A percentile compares a stretch with the other conserved stretches of the same genome.
Evolutionary conservation across 2,888 invertebrate species (phyloP).

Genomic region (Eilema caniola): DNA sequence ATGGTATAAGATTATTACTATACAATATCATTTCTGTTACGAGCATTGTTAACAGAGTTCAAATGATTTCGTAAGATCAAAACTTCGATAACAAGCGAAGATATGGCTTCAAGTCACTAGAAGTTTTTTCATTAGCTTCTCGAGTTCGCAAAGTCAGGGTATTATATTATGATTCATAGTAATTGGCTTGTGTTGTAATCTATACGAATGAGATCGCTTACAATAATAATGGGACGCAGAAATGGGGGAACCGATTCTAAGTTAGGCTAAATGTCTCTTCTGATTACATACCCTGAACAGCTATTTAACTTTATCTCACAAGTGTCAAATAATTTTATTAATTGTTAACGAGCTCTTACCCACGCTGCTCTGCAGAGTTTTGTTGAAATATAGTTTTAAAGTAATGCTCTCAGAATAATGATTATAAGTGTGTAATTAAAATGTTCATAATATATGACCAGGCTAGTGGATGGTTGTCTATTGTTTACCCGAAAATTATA

Average conservation of each 20-base stretch:
- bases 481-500: no score
- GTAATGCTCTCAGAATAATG: no score
- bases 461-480: no score
- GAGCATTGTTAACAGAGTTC: slow-evolving; percentile 31
- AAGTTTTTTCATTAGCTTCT: slow-evolving; percentile 56
- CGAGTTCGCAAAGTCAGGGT: slow-evolving; percentile 41
- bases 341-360: neutral
- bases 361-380: neutral
- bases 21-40: slow-evolving; percentile 25
- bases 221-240: slow-evolving; percentile 25
- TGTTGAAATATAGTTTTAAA: neutral
- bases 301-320: neutral
- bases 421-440: no score
- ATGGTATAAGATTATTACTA: neutral
- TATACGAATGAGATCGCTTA: slow-evolving; percentile 36
- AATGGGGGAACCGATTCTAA: neutral
- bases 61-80: slow-evolving; percentile 48
- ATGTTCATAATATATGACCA: no score
- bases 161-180: slow-evolving; percentile 54
- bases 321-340: neutral
- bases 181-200: slow-evolving; percentile 51
- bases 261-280: neutral
- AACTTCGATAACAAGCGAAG: slow-evolving; percentile 42
- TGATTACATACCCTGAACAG: neutral
- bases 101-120: slow-evolving; percentile 37